phyloP scores from a whole-genome alignment of 2,797 vertebrate species.

The Threskiornis aethiopicus region DNA sequence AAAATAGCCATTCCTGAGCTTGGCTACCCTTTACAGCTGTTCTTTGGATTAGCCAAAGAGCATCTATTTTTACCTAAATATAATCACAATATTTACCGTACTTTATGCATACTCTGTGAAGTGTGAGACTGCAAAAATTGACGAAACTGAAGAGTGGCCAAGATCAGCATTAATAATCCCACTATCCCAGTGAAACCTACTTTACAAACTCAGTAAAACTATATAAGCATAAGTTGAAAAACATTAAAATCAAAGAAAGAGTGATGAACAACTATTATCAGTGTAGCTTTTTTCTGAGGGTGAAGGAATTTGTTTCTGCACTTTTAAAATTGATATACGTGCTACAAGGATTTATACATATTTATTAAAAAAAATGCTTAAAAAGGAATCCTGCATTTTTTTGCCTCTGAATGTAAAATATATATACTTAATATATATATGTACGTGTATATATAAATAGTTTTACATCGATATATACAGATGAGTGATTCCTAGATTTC shows the following conservation, averaged over 20 bases:
- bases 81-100: background rate
- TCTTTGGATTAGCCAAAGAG: background rate
- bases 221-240: background rate
- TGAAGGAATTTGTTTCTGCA: background rate
- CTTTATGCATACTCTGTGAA: background rate
- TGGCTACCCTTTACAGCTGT: background rate
- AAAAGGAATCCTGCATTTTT: background rate
- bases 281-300: background rate
- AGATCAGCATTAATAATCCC: background rate
- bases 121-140: background rate
- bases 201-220: background rate
- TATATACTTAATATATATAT: background rate
- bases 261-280: background rate
- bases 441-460: background rate
- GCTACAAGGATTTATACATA: background rate
- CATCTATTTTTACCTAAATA: background rate
- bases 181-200: background rate
- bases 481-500: background rate
- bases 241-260: background rate
- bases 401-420: background rate
- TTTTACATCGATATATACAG: background rate
- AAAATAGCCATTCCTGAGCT: background rate
- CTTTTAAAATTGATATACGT: background rate
- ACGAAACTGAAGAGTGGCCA: background rate
- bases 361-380: background rate